Evolutionary conservation across 2,797 vertebrate species (phyloP).

Genomic region (Hozukius guyotensis): DNA sequence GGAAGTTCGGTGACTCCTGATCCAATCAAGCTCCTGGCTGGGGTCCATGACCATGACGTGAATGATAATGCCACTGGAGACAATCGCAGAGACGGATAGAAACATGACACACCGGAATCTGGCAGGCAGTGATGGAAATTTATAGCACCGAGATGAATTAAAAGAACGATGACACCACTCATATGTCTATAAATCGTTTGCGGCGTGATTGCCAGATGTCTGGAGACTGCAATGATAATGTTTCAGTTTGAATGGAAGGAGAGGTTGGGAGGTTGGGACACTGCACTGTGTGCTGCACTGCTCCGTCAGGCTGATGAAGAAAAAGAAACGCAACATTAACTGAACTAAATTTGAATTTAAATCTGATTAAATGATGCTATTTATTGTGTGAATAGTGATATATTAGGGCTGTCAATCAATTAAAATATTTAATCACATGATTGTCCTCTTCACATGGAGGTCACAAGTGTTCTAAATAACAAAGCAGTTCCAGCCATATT

Average conservation of each 20-base stretch:
- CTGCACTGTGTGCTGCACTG: not conserved
- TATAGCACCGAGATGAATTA: constrained; percentile 15
- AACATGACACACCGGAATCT: constrained; percentile 23
- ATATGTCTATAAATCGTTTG: constrained; percentile 26
- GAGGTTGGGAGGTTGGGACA: not conserved
- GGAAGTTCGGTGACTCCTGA: constrained; percentile 68
- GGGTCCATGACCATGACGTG: constrained; percentile 52
- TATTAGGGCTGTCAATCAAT: too few species aligned
- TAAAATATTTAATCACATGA: too few species aligned
- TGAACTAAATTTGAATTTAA: not conserved
- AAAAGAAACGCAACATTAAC: constrained; percentile 7
- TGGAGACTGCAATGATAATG: not conserved
- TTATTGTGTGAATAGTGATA: not conserved
- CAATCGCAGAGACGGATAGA: constrained; percentile 34
- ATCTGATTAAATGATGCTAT: not conserved
- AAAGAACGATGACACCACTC: constrained; percentile 7
- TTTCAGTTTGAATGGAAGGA: not conserved
- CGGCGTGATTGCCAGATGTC: constrained; percentile 14
- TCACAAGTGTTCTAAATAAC: not conserved
- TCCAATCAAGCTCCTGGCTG: constrained; percentile 70
- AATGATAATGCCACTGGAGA: constrained; percentile 63
- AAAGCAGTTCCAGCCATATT: not conserved
- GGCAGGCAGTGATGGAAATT: constrained; percentile 26
- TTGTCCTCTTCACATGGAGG: not conserved
- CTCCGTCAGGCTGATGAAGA: not conserved